phyloP scores from a whole-genome alignment of 2,113 vertebrate species.

The Oxyruncus cristatus region DNA sequence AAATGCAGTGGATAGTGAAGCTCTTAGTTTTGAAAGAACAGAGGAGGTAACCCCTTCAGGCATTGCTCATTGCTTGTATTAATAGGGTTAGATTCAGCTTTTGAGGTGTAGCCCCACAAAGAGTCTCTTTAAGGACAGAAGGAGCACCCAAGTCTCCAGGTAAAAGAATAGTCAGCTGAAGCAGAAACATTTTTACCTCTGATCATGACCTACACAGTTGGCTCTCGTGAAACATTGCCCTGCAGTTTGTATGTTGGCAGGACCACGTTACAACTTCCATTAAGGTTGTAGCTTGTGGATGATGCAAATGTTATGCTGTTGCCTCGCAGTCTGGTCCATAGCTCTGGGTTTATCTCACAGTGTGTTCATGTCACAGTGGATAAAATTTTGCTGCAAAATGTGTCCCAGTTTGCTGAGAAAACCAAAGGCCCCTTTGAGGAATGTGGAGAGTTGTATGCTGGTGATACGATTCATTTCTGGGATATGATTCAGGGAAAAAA shows the following conservation, averaged over 20 bases:
- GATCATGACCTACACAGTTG: rapidly evolving
- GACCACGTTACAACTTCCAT: rapidly evolving
- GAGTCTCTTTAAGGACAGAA: background rate
- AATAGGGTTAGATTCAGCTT: background rate
- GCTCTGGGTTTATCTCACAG: rapidly evolving
- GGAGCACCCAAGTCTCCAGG: background rate
- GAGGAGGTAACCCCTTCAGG: background rate
- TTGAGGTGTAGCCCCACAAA: background rate
- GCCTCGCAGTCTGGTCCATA: rapidly evolving
- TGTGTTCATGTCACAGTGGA: background rate
- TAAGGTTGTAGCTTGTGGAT: background rate
- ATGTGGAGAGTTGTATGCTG: background rate
- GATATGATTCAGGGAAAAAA: background rate
- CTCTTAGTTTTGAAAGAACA: background rate
- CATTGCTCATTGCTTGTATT: background rate
- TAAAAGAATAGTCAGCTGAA: background rate
- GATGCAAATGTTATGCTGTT: background rate
- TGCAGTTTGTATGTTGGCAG: background rate
- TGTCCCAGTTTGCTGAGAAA: background rate
- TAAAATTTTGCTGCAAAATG: background rate
- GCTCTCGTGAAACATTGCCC: background rate
- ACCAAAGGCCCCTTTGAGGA: background rate
- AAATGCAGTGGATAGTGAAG: background rate
- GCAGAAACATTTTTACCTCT: background rate
- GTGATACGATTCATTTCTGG: background rate